Evolutionary conservation across 2,888 invertebrate species (phyloP).

Genomic region (Anodontia alba): DNA sequence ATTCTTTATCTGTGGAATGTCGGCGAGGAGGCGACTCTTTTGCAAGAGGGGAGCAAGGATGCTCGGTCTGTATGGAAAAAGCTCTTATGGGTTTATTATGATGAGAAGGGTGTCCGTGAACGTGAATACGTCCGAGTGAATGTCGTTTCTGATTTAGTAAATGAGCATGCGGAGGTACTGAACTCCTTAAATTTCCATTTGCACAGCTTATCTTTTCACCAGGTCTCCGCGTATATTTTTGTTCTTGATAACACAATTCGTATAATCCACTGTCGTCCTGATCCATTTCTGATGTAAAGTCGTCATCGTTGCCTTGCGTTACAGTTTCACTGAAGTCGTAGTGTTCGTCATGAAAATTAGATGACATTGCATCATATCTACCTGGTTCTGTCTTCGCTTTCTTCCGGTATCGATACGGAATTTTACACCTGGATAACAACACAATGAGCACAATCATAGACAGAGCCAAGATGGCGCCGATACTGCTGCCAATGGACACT

Average conservation of each 20-base stretch:
- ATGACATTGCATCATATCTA: conserved; percentile 80
- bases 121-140: conserved; percentile 43
- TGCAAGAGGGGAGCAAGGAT: conserved; percentile 41
- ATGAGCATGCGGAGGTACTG: conserved; percentile 38
- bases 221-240: conserved; percentile 2
- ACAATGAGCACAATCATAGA: conserved; percentile 80
- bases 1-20: conserved; percentile 3
- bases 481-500: conserved; percentile 80
- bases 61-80: conserved; percentile 54
- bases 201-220: conserved; percentile 29
- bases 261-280: conserved; percentile 52
- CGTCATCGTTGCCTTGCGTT: conserved; percentile 75
- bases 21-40: conserved; percentile 24
- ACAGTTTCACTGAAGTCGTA: conserved; percentile 79
- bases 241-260: conserved; percentile 29
- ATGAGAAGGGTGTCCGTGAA: conserved; percentile 27
- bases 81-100: conserved; percentile 34
- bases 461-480: conserved; percentile 79
- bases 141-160: conserved; percentile 35
- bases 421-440: conserved; percentile 75
- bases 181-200: conserved; percentile 35
- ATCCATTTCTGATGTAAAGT: conserved; percentile 56
- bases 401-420: conserved; percentile 39
- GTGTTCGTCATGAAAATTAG: conserved; percentile 76
- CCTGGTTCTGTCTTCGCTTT: conserved; percentile 59